A percentile compares a stretch with the other conserved stretches of the same genome.
Conservation (phyloP, 2,797 vertebrate genomes). For the Sebastes trivittatus region DNA sequence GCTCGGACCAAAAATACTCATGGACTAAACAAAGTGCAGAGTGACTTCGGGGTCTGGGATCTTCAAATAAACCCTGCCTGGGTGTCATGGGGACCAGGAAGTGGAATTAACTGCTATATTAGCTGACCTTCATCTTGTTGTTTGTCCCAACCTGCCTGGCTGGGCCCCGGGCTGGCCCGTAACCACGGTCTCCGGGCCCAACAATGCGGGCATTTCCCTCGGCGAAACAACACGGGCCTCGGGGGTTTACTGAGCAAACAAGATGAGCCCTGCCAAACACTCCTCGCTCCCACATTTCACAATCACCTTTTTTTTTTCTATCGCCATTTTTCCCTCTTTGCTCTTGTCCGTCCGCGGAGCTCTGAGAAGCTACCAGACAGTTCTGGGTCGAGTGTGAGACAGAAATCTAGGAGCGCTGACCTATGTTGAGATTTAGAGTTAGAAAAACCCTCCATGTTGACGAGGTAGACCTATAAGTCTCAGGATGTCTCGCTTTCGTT, state of each 20-base stretch:
- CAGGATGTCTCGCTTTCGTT: constrained; percentile 18
- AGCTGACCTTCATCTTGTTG: constrained; percentile 97
- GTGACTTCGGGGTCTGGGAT: constrained; percentile 97
- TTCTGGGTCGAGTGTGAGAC: constrained; percentile 68
- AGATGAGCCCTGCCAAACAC: constrained; percentile 85
- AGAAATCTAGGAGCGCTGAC: constrained; percentile 44
- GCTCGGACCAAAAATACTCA: constrained; percentile 81
- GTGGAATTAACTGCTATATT: constrained; percentile 95
- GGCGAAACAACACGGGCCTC: constrained; percentile 84
- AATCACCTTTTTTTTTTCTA: constrained; percentile 78
- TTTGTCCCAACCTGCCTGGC: constrained; percentile 94
- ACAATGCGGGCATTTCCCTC: constrained; percentile 95
- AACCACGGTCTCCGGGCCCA: constrained; percentile 94
- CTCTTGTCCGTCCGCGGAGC: constrained; percentile 55
- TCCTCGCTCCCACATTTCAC: constrained; percentile 85
- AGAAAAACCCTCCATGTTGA: constrained; percentile 1
- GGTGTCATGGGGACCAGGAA: constrained; percentile 98
- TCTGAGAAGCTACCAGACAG: constrained; percentile 58
- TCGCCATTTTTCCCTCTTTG: constrained; percentile 63
- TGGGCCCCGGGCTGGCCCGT: constrained; percentile 89
- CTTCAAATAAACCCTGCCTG: constrained; percentile 96
- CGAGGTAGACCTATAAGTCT: constrained; percentile 18
- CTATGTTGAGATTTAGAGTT: constrained; percentile 46
- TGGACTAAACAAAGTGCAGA: constrained; percentile 89
- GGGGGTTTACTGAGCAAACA: constrained; percentile 98